phyloP scores from a whole-genome alignment of 2,113 vertebrate genomes.

The Pedionomus torquatus region DNA sequence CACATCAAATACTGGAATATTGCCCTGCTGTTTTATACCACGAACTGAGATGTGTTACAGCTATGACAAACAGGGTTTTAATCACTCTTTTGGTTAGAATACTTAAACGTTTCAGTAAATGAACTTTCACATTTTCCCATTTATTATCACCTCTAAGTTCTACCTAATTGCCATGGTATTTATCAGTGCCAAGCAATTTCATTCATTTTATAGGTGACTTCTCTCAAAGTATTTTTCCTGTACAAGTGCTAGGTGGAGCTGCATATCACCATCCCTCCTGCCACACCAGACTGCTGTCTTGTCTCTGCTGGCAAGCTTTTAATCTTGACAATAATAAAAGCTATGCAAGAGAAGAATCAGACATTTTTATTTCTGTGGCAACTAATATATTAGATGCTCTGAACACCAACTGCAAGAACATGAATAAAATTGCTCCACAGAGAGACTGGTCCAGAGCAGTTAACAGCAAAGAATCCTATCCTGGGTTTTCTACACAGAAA shows the following conservation, averaged over 20 bases:
- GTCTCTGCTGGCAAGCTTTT: not conserved
- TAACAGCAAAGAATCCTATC: not conserved
- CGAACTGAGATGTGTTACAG: fast-evolving
- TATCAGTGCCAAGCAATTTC: not conserved
- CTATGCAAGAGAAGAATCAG: not conserved
- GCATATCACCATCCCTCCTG: fast-evolving
- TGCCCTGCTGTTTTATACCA: not conserved
- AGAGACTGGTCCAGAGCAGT: not conserved
- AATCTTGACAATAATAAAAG: not conserved
- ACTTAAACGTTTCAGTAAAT: not conserved
- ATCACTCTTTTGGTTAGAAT: not conserved
- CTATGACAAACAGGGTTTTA: not conserved
- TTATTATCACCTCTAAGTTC: not conserved
- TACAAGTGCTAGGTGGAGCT: not conserved
- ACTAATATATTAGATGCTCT: not conserved
- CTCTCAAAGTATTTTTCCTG: not conserved
- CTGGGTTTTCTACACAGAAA: not conserved
- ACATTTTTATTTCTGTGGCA: not conserved
- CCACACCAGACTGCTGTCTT: fast-evolving
- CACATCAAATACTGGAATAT: not conserved
- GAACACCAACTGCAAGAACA: not conserved
- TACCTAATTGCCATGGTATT: not conserved
- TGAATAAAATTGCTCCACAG: not conserved
- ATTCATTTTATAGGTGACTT: not conserved
- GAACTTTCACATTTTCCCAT: not conserved